Evolutionary conservation across 2,888 invertebrate genomes (phyloP).

Genomic region (Scaptomyza parva): DNA sequence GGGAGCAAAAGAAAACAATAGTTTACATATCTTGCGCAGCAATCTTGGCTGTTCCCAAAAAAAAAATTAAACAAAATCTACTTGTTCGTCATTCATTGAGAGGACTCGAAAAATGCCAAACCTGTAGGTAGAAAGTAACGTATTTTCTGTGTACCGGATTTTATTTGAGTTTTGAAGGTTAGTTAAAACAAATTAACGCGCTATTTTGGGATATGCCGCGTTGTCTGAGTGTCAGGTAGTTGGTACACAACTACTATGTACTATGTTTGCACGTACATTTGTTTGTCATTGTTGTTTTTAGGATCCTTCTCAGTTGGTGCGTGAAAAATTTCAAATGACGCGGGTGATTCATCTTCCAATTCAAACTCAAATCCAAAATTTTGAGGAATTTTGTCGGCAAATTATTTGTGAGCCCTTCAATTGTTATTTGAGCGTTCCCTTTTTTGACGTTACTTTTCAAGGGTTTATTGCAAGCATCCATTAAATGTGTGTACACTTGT

Average conservation of each 20-base stretch:
- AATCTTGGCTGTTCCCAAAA: slow-evolving; percentile 43
- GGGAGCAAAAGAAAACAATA: slow-evolving; percentile 48
- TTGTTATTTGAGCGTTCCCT: slow-evolving; percentile 53
- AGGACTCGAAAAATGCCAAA: slow-evolving; percentile 47
- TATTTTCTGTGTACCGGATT: slow-evolving; percentile 53
- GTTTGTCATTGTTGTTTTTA: slow-evolving; percentile 68
- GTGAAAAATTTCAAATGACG: slow-evolving; percentile 62
- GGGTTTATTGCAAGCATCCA: slow-evolving; percentile 29
- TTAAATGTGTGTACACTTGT: slow-evolving; percentile 3
- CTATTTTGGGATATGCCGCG: slow-evolving; percentile 61
- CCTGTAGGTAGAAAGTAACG: slow-evolving; percentile 66
- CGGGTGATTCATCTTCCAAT: slow-evolving; percentile 41
- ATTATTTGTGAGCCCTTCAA: slow-evolving; percentile 52
- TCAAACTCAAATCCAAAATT: slow-evolving; percentile 32
- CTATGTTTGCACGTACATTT: slow-evolving; percentile 42
- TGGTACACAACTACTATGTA: slow-evolving; percentile 17
- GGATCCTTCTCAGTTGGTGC: slow-evolving; percentile 56
- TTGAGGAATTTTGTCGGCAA: slow-evolving; percentile 71
- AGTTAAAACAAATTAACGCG: slow-evolving; percentile 79
- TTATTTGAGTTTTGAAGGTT: slow-evolving; percentile 67
- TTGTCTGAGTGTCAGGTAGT: slow-evolving; percentile 63
- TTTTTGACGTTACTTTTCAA: slow-evolving; percentile 45
- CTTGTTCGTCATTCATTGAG: slow-evolving; percentile 70
- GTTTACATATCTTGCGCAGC: slow-evolving; percentile 54
- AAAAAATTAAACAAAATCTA: slow-evolving; percentile 54